Evolutionary conservation across 2,797 vertebrate species (phyloP).

Genomic region (Alauda arvensis): DNA sequence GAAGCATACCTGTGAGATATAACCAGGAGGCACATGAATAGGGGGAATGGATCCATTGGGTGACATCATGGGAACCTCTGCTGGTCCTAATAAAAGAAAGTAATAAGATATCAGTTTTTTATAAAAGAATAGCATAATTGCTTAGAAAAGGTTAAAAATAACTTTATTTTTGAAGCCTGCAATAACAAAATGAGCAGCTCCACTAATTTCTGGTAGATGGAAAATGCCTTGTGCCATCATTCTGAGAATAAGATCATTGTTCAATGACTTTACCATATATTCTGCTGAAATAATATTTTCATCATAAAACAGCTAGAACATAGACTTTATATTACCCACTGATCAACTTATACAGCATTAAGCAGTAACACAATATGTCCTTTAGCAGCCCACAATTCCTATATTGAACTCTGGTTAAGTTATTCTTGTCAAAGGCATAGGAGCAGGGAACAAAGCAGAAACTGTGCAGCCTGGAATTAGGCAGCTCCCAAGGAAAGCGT

Average conservation of each 20-base stretch:
- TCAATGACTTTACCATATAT: constrained; percentile 54
- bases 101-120: neutral
- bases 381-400: constrained; percentile 52
- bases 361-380: constrained; percentile 46
- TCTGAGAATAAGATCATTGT: constrained; percentile 45
- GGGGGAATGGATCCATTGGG: constrained; percentile 96
- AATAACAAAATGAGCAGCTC: constrained; percentile 42
- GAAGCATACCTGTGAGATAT: constrained; percentile 91
- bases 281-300: constrained; percentile 41
- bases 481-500: constrained; percentile 55
- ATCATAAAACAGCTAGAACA: constrained; percentile 39
- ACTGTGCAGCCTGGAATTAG: constrained; percentile 48
- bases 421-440: constrained; percentile 41
- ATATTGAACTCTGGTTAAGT: constrained; percentile 47
- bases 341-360: constrained; percentile 46
- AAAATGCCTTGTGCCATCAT: constrained; percentile 29
- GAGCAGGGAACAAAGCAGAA: constrained; percentile 55
- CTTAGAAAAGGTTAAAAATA: constrained; percentile 26
- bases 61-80: constrained; percentile 98
- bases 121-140: neutral
- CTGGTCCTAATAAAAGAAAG: constrained; percentile 80
- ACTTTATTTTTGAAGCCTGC: constrained; percentile 11
- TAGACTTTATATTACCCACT: constrained; percentile 38
- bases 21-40: constrained; percentile 95
- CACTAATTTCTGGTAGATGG: constrained; percentile 34